Evolutionary conservation across 2,797 vertebrate species (phyloP), one percentile per base, ranked within the genome.

Genomic region (Sebastes iracundus): DNA sequence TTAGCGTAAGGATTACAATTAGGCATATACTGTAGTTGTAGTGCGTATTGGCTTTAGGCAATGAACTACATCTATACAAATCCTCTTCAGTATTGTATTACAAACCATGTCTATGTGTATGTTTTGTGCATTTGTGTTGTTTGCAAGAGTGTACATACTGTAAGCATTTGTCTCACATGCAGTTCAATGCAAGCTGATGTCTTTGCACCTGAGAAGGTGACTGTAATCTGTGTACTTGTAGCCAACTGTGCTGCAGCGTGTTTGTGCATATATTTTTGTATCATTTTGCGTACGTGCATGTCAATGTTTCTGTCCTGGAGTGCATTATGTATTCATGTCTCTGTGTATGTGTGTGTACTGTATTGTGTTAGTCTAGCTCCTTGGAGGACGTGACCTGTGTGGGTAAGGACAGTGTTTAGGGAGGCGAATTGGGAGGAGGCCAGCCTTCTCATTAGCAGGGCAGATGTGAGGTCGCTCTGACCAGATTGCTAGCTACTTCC

Each of bases 381-480:
- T 90, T 89, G 84, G 93, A 93, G 95, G 97, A 97, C 94, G 91
- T 99, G 97, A 97, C 96, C 97, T 93, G 93, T 90, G 87, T 91
- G 92, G 93, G 86, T 93, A 94, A 88, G 95, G 95, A 95, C 96
- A 96, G 96, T 94, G 95, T 90, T 89, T 80, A 81, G 88, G 90
- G 90, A 94, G 93, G 91, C 95, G 95, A 90, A 89, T 93, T 72
- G 4, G 95, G 96, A 95, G 94, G 93, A 95, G 90, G 93, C 88
- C 94, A 95, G 94, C 90, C 87, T 93, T 96, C 97, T 98, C 96
- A 95, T 95, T 96, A 96, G 96, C 94, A 94, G 97, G 97, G 96
- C 94, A 92, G 94, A 94, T 96, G 97, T 96, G 96, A 97, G 96
- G 96, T 96, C 96, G 94, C 92, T 91, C 92, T 94, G 93, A 93